Base-by-base conservation (phyloP, 2,113 vertebrate genomes). In the Silurus glanis region DNA sequence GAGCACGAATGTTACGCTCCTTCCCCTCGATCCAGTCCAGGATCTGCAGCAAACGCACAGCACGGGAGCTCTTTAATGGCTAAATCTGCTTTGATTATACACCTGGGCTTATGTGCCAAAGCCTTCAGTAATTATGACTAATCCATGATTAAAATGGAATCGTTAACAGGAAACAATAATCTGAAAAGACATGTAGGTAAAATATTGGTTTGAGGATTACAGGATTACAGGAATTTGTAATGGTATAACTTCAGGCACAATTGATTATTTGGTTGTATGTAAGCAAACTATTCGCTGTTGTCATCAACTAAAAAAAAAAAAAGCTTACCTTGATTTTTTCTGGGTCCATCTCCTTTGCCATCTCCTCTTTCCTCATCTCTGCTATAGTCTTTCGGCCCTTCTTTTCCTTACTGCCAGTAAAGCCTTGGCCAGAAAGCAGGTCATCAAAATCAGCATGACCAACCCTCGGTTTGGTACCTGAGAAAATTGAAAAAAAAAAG, bases 11-110 rank as follows among this genome's bases (percentile, higher is more conserved):
- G 64, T 99, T 99, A 86, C 98, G 95, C 92, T 99, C 98, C 91
- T 99, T 99, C 67, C 98, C 98, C 92, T 99, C 98, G 64, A 99
- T 99, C 98, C 98, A 99, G 83, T 99, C 98, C 88, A 99, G 94
- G 67, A 99, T 95, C 98, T 99, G 80, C 67, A 55, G 86, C 71
- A 92, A 82, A 88, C 28, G 47, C 56, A 79, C 67, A 66, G 71
- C 13, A 79, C 49, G 10, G 25, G 19, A 58, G 25, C 17, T 55
- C 6, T 23, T 53, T 17, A 6, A 58, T 83, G 84, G 76, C 55
- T 89, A 80, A 66, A 23, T 25, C 71, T 72, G 16, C 66, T 37
- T 28, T 16, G 25, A 69, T 69, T 7, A 37, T 7, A 69, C 49
- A 53, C 21, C 9, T 12, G 21, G 10, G 47, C 47, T 53, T 53